These are phyloP conservation scores for Lasioglossum calceatum DNA, from an alignment of 2,888 invertebrate species.

Conservation along the genomic window DNA sequence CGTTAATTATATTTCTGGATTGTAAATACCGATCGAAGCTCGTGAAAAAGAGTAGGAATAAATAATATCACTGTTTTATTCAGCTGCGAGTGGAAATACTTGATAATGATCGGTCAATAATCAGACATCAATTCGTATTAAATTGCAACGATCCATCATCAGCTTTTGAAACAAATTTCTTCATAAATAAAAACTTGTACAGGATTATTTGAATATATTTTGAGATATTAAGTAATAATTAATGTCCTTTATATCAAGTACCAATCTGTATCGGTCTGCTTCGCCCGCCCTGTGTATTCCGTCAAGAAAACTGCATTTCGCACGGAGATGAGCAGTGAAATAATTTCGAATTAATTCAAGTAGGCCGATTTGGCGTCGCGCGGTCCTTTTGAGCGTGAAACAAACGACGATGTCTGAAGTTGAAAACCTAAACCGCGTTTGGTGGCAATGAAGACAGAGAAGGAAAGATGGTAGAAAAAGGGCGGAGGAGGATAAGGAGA, in stretches of 20 bases:
- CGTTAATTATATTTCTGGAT: background rate
- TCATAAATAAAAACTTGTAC: background rate
- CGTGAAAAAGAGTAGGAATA: background rate
- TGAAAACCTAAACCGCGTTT: conserved; percentile 52
- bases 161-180: background rate
- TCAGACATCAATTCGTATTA: background rate
- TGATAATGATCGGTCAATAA: background rate
- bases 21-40: background rate
- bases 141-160: background rate
- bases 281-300: background rate
- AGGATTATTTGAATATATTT: no score
- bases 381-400: conserved; percentile 45
- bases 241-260: no score
- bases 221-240: no score
- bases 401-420: conserved; percentile 48
- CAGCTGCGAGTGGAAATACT: background rate
- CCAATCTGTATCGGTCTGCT: no score
- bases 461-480: background rate
- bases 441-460: conserved; percentile 32
- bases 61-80: background rate
- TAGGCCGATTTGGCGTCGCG: conserved; percentile 26
- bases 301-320: background rate
- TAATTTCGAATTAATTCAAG: conserved; percentile 6
- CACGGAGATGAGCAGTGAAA: background rate
- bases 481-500: background rate